Evolutionary conservation across 30 jellyfish, hydroid and myxozoan genomes (phyloP), one percentile per base, ranked within the genome.

Genomic region (Cassiopea xamachana): DNA sequence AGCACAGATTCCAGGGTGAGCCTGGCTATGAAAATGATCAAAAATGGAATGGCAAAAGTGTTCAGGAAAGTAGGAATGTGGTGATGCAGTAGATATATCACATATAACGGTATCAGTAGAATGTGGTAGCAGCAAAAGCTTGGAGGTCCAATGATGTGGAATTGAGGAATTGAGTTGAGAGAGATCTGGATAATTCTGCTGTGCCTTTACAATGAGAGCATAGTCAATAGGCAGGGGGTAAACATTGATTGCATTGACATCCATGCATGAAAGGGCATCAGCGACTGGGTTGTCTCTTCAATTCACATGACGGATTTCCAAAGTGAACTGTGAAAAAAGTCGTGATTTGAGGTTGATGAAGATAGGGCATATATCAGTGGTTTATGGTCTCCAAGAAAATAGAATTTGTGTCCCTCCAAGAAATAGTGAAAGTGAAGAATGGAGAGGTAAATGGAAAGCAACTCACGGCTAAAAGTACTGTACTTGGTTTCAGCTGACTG

Each of bases 261-360:
- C 87, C 70, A 79, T 46, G 80, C 75, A 92, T 17, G 94, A 87
- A 2, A 87, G 59, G 55, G 94, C 92, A 69, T 87, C 94, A 17
- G 94, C 94, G 1, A 87, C 94, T 8, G 71, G 73, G 75, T 87
- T 87, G 43, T 78, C 64, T 45, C 27, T 62, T 14, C 94, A 92
- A 0, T 69, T 2, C 1, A 87, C 47, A 80, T 87, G 94, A 7
- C 79, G 78, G 18, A 87, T 72, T 85, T 67, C 78, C 2, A 85
- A 9, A 16, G 91, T 77, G 72, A 87, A 87, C 49, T 78, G 87
- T 83, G 94, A 87, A 45, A 64, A n/a, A n/a, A 67, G 59, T 74
- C 91, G 60, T 61, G 77, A 18, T 77, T 85, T 13, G 81, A n/a
- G 7, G 94, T 18, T 13, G 84, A 69, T 1, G 83, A 44, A 7